A percentile compares a stretch with the other conserved stretches of the same genome.
phyloP scores from a whole-genome alignment of 2,797 vertebrate species.

The Epinephelus coioides region DNA sequence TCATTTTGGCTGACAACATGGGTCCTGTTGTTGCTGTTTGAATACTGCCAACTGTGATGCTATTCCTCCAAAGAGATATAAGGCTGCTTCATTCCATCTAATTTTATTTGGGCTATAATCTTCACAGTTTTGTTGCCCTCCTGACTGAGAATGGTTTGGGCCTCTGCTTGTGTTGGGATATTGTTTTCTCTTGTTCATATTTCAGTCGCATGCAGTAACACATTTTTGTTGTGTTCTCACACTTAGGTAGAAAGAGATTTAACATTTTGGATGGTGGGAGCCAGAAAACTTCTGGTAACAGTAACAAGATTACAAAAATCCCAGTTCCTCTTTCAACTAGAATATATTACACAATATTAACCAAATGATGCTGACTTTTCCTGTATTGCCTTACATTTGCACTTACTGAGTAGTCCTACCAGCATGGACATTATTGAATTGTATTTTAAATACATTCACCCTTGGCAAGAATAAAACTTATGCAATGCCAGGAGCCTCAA shows the following conservation, averaged over 20 bases:
- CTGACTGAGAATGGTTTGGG: slow-evolving; percentile 11
- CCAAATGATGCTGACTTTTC: neutral
- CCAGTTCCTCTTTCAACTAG: neutral
- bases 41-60: slow-evolving; percentile 38
- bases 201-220: neutral
- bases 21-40: slow-evolving; percentile 43
- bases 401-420: neutral
- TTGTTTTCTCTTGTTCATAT: neutral
- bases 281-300: neutral
- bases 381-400: neutral
- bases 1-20: slow-evolving; percentile 49
- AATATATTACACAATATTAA: neutral
- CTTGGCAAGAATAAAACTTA: no score
- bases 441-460: neutral
- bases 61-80: slow-evolving; percentile 35
- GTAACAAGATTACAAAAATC: neutral
- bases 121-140: slow-evolving; percentile 25
- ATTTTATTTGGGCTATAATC: slow-evolving; percentile 28
- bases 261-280: neutral
- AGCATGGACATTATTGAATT: neutral
- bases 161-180: neutral
- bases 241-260: neutral
- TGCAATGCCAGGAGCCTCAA: neutral
- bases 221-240: neutral
- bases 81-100: slow-evolving; percentile 22